These are phyloP conservation scores for Drosophila paranaensis DNA, from an alignment of 2,888 invertebrate genomes.

Conservation along the genomic window DNA sequence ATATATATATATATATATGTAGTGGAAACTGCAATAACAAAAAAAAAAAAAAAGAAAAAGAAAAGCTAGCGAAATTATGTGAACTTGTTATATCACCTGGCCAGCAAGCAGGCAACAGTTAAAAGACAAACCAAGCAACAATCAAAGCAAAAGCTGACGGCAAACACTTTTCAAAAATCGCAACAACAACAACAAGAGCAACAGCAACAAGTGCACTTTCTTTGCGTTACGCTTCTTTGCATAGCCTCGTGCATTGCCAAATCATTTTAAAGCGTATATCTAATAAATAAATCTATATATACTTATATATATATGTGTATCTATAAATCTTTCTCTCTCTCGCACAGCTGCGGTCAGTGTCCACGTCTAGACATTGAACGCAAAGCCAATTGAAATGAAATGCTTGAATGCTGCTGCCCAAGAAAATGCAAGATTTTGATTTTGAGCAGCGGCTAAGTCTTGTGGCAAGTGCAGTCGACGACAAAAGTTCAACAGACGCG, in stretches of 20 bases:
- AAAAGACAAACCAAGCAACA: conserved; percentile 26
- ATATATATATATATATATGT: conserved; percentile 17
- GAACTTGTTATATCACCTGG: conserved; percentile 74
- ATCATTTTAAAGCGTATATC: conserved; percentile 48
- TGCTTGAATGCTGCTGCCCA: conserved; percentile 66
- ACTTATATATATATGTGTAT: conserved; percentile 10
- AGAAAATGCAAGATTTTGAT: conserved; percentile 39
- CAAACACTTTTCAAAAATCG: conserved; percentile 56
- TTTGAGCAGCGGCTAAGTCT: conserved; percentile 37
- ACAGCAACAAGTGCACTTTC: conserved; percentile 61
- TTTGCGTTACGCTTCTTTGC: conserved; percentile 80
- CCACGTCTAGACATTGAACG: conserved; percentile 72
- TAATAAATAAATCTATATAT: conserved; percentile 31
- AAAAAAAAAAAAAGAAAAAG: conserved; percentile 37
- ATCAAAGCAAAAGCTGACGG: conserved; percentile 38
- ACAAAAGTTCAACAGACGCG: conserved; percentile 77
- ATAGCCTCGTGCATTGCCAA: conserved; percentile 68
- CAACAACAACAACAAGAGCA: conserved; percentile 44
- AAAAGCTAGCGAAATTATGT: conserved; percentile 69
- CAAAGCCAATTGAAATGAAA: conserved; percentile 50
- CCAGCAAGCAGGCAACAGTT: conserved; percentile 21
- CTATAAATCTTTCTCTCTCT: not conserved
- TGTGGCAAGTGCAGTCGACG: conserved; percentile 55
- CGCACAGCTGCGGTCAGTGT: conserved; percentile 69
- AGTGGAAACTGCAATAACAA: conserved; percentile 33